A percentile compares a stretch with the other conserved stretches of the same genome.
Evolutionary conservation across 2,888 invertebrate genomes (phyloP).

Genomic region (Phyto melanocephala): DNA sequence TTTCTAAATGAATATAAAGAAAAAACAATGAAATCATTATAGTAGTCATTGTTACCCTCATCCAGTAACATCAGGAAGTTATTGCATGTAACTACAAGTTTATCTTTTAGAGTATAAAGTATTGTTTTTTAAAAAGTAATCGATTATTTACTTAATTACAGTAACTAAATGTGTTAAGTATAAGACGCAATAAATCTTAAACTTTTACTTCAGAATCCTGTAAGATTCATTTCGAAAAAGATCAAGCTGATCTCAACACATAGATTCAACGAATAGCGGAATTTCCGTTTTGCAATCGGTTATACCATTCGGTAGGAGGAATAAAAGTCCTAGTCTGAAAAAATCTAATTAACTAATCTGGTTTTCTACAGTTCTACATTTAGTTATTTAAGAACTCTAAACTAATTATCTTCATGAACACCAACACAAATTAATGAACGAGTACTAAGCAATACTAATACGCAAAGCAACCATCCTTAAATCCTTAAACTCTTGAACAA

Average conservation of each 20-base stretch:
- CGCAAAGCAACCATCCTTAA: neutral
- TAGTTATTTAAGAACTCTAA: neutral
- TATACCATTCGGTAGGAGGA: no score
- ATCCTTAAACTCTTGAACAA: slow-evolving; percentile 11
- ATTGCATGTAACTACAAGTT: no score
- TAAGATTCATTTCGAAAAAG: no score
- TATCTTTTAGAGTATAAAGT: neutral
- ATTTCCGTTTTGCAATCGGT: no score
- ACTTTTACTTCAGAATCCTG: no score
- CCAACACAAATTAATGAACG: no score
- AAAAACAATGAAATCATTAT: neutral
- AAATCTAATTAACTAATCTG: neutral
- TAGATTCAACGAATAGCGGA: no score
- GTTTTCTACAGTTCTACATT: neutral
- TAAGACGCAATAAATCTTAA: no score
- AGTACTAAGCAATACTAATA: neutral
- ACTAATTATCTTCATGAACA: neutral
- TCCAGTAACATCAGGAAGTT: neutral
- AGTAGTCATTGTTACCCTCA: slow-evolving; percentile 11
- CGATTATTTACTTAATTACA: neutral
- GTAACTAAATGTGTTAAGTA: no score
- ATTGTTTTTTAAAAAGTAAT: neutral
- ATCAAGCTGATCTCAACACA: no score
- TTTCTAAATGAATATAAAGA: neutral
- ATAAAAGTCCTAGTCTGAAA: neutral